Conservation (phyloP, 2,888 invertebrate genomes). For the Autographa pulchrina region DNA sequence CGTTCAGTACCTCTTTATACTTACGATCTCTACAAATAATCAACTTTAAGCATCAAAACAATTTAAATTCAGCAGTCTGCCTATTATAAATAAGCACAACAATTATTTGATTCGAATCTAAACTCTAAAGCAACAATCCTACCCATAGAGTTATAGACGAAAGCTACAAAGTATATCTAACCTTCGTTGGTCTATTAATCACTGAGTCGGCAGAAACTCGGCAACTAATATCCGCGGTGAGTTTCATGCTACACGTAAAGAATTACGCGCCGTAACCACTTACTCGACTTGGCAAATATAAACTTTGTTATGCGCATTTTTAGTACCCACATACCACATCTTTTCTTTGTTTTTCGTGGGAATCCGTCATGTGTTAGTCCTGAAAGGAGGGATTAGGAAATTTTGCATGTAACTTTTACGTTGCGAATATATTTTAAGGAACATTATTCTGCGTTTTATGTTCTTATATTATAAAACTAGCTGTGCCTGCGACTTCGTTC, state of each 20-base stretch:
- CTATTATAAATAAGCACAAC: too few species aligned
- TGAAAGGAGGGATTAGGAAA: not conserved
- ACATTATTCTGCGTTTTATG: too few species aligned
- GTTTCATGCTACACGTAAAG: not conserved
- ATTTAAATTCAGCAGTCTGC: too few species aligned
- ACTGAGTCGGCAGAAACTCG: slow-evolving; percentile 38
- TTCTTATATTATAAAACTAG: too few species aligned
- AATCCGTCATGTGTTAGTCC: not conserved
- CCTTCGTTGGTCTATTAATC: slow-evolving; percentile 39
- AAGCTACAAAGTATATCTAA: slow-evolving; percentile 9
- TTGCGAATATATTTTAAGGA: too few species aligned
- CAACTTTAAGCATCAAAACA: too few species aligned
- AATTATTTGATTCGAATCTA: not conserved
- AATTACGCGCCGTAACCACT: slow-evolving; percentile 5
- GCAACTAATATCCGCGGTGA: slow-evolving; percentile 43
- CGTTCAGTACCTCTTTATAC: too few species aligned
- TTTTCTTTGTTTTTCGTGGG: not conserved
- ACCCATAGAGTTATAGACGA: not conserved
- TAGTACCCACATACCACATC: not conserved
- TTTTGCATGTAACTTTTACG: not conserved
- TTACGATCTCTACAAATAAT: too few species aligned
- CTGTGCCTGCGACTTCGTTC: too few species aligned
- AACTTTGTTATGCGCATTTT: slow-evolving; percentile 3
- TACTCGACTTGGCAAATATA: slow-evolving; percentile 1
- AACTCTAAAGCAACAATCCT: not conserved